These are phyloP conservation scores for Nothoprocta pentlandii DNA, from an alignment of 2,113 vertebrate genomes.

Conservation along the genomic window DNA sequence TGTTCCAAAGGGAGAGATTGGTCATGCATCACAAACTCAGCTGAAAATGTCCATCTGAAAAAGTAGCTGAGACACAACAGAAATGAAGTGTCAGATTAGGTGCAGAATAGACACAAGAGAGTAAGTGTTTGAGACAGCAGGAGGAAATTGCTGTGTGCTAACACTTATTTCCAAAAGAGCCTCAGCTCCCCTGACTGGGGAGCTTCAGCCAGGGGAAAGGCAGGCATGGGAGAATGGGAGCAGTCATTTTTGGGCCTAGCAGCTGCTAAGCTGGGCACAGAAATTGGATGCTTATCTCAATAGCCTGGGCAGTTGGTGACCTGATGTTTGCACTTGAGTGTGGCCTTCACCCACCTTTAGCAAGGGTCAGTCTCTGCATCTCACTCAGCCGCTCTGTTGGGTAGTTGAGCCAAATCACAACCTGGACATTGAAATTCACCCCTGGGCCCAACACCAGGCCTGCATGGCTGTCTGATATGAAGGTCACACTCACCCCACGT, in stretches of 20 bases:
- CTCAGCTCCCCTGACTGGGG: not conserved
- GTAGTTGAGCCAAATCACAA: not conserved
- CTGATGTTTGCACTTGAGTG: not conserved
- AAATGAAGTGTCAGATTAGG: not conserved
- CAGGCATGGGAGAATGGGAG: rapidly evolving
- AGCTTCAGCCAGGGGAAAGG: not conserved
- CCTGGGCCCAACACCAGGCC: not conserved
- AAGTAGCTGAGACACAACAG: not conserved
- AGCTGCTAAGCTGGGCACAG: not conserved
- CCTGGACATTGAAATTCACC: not conserved
- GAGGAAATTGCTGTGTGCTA: not conserved
- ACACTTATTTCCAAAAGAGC: not conserved
- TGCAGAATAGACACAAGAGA: not conserved
- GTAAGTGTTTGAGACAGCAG: not conserved
- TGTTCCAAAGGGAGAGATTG: not conserved
- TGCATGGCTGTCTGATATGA: not conserved
- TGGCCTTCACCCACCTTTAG: not conserved
- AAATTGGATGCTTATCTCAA: rapidly evolving
- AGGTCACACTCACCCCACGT: not conserved
- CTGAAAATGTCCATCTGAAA: not conserved
- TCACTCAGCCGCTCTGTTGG: not conserved
- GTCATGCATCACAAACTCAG: not conserved
- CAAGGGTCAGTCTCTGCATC: rapidly evolving
- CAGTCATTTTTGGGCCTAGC: not conserved
- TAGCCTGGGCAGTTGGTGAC: not conserved